phyloP scores from a whole-genome alignment of 2,888 invertebrate species.

The Polia nebulosa region DNA sequence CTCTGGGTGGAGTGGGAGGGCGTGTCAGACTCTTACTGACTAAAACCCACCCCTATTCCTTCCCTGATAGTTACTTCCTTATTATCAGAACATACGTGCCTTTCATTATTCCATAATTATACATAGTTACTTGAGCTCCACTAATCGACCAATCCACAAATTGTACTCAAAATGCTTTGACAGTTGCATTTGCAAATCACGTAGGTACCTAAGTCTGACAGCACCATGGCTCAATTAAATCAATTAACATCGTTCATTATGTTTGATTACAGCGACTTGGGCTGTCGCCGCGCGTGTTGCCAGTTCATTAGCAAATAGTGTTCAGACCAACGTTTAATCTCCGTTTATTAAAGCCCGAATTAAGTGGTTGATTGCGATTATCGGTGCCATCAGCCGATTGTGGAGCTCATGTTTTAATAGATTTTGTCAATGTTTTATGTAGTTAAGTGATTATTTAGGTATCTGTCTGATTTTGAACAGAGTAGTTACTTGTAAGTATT shows the following conservation, averaged over 20 bases:
- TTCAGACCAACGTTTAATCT: constrained; percentile 60
- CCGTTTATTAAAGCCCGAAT: constrained; percentile 54
- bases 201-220: constrained; percentile 6
- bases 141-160: not conserved
- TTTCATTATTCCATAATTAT: not conserved
- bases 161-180: constrained; percentile 15
- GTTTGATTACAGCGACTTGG: constrained; percentile 49
- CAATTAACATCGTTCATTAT: constrained; percentile 58
- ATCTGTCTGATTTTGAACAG: not conserved
- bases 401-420: not conserved
- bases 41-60: too few relatives aligned
- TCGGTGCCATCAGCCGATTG: constrained; percentile 28
- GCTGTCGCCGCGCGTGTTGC: constrained; percentile 40
- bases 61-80: not conserved
- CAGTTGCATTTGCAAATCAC: constrained; percentile 31
- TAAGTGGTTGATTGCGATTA: constrained; percentile 53
- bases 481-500: too few relatives aligned
- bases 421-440: constrained; percentile 11
- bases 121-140: not conserved
- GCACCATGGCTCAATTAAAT: constrained; percentile 55
- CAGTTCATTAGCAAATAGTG: constrained; percentile 61
- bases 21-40: too few relatives aligned
- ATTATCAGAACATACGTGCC: not conserved
- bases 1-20: too few relatives aligned
- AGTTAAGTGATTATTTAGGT: not conserved